A percentile compares a stretch with the other conserved stretches of the same genome.
These are phyloP conservation scores for Ostrea edulis DNA, from an alignment of 1,140 invertebrate genomes.

Conservation along the genomic window DNA sequence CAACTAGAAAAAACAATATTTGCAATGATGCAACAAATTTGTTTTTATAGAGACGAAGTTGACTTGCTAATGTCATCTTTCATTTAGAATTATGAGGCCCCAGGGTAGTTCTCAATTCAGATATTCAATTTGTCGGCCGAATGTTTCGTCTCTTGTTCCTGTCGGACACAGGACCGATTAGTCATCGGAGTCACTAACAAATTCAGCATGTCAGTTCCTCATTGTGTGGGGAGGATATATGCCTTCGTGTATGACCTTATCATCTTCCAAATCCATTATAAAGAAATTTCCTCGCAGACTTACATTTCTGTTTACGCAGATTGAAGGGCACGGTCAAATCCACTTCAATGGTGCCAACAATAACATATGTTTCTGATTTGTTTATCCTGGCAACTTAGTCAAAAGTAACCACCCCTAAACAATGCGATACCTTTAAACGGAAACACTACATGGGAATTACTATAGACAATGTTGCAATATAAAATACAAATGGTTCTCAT, in stretches of 20 bases:
- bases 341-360: background rate
- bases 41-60: slow-evolving; percentile 34
- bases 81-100: slow-evolving; percentile 34
- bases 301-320: slow-evolving; percentile 2
- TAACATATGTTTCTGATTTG: background rate
- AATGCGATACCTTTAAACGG: background rate
- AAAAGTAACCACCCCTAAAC: background rate
- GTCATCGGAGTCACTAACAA: background rate
- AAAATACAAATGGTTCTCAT: no score
- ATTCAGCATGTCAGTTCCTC: slow-evolving; percentile 31
- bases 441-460: no score
- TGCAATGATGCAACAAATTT: slow-evolving; percentile 15
- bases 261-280: slow-evolving; percentile 33
- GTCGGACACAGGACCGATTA: background rate
- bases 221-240: slow-evolving; percentile 19
- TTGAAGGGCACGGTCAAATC: background rate
- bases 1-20: slow-evolving; percentile 17
- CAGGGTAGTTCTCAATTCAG: slow-evolving; percentile 23
- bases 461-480: no score
- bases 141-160: slow-evolving; percentile 12
- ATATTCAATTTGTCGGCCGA: slow-evolving; percentile 32
- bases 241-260: background rate
- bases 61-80: slow-evolving; percentile 37
- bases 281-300: slow-evolving; percentile 23
- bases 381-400: background rate